Conservation (phyloP, 2,888 invertebrate genomes). For the Cylindroiulus punctatus region DNA sequence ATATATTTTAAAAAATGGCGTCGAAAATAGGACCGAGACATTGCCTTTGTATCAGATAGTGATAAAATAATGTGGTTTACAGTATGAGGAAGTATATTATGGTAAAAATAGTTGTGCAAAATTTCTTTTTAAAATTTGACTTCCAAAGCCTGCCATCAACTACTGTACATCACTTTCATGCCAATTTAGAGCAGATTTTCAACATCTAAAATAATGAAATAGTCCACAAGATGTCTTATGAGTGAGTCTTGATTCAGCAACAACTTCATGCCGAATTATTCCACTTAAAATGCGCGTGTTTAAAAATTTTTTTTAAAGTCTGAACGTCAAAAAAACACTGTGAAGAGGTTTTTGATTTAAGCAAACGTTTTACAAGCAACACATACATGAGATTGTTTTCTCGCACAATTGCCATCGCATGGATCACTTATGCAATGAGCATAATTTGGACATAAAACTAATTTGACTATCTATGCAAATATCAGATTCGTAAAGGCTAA, state of each 20-base stretch:
- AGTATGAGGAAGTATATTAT: background rate
- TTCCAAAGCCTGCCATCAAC: background rate
- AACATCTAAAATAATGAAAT: background rate
- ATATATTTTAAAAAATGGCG: background rate
- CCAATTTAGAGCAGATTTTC: background rate
- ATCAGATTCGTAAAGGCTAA: background rate
- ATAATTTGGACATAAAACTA: background rate
- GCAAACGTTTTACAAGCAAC: background rate
- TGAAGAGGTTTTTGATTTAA: background rate
- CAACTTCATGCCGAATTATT: constrained; percentile 10
- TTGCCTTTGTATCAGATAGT: background rate
- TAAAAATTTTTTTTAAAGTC: background rate
- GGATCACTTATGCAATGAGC: background rate
- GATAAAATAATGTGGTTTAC: background rate
- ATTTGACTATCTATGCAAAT: background rate
- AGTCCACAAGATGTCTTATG: background rate
- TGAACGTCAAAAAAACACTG: background rate
- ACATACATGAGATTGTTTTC: background rate
- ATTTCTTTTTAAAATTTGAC: background rate
- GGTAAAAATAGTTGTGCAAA: background rate
- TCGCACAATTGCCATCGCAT: background rate
- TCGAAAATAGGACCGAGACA: background rate
- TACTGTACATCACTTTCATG: constrained; percentile 22
- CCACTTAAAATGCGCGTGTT: background rate
- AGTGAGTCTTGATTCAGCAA: background rate